Base-by-base conservation (phyloP, 2,113 vertebrate species). In the Camelus bactrianus region DNA sequence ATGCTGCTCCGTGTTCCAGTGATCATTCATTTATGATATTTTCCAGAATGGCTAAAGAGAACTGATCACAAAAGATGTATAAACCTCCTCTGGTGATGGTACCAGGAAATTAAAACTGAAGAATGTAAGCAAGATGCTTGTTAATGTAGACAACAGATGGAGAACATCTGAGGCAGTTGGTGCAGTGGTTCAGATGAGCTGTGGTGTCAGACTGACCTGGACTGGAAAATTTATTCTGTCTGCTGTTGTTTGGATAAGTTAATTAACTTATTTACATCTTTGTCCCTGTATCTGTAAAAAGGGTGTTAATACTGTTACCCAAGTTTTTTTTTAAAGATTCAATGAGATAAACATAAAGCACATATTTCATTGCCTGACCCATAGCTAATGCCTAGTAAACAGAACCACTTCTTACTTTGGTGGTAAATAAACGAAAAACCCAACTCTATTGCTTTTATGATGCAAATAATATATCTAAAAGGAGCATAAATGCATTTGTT, bases 11-110 rank as follows among this genome's bases (percentile, higher is more conserved):
- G 1, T 83, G 13, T 76, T 93, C 8, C 46, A 91, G 60, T 28
- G 17, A 42, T 96, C 88, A 65, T 67, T 88, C 24, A 10, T 83
- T 60, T 88, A 26, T 90, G 38, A 5, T 65, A 67, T 82, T 97
- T 97, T 94, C 81, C 56, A 93, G 65, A 79, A 91, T 73, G 48
- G 5, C 10, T 91, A 87, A 79, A 32, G 73, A 58, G 28, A 67
- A 89, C 48, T 84, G 17, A 76, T 93, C 91, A 72, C 22, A 87
- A 52, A 95, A 50, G 54, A n/a, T 76, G 8, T 89, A 46, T 90
- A 69, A 91, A 76, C 19, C 77, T 73, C 58, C 0, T 88, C 76
- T 54, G 32, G 16, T 88, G 26, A 65, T 92, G 35, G 24, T 76
- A 22, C 26, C 30, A 60, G 20, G 79, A 73, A 24, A 86, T 79